A percentile compares a stretch with the other conserved stretches of the same genome.
Conservation (phyloP, 2,113 vertebrate genomes). For the Noctilio leporinus region DNA sequence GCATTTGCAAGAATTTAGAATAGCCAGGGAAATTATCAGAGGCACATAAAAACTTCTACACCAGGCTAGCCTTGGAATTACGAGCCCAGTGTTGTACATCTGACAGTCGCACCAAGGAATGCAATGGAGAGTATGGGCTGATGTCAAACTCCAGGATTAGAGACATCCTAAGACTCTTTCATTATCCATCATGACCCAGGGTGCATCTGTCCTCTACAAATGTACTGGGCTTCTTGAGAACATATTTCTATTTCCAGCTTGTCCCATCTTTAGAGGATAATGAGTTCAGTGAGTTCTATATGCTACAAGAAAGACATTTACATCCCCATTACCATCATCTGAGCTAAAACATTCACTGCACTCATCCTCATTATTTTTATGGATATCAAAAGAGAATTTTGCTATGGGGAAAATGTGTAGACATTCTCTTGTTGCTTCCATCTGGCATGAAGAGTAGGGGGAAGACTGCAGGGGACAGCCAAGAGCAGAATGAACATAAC, state of each 20-base stretch:
- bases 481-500: neutral
- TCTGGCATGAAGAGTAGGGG: neutral
- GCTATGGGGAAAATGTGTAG: neutral
- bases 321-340: neutral
- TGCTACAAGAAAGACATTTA: neutral
- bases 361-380: neutral
- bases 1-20: neutral
- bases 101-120: neutral
- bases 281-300: neutral
- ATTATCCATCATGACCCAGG: neutral
- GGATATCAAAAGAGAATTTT: neutral
- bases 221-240: neutral
- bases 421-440: neutral
- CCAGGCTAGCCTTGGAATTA: neutral
- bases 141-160: conserved; percentile 51
- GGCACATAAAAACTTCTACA: neutral
- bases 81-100: neutral
- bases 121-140: neutral
- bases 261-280: neutral
- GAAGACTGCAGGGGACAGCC: neutral
- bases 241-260: conserved; percentile 29
- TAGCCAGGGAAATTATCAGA: neutral
- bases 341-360: neutral
- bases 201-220: conserved; percentile 20
- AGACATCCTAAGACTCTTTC: neutral